Conservation (phyloP, 2,797 vertebrate species). For the Ispidina picta region DNA sequence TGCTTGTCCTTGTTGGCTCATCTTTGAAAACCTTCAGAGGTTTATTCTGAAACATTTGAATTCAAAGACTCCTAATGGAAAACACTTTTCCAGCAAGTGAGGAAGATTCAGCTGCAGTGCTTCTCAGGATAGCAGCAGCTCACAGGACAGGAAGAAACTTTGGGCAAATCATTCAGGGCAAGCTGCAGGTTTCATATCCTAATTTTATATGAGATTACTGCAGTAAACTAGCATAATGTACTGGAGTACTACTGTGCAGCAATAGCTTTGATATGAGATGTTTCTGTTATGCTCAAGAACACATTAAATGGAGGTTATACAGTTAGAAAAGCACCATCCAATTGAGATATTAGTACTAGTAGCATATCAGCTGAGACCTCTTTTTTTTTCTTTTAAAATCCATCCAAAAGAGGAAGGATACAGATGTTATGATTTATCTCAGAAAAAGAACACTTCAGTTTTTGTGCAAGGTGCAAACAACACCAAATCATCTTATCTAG, state of each 20-base stretch:
- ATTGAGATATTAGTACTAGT: neutral
- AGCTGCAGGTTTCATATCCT: neutral
- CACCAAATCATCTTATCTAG: neutral
- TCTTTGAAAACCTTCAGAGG: constrained; percentile 18
- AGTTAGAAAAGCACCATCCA: neutral
- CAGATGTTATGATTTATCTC: neutral
- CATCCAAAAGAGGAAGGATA: neutral
- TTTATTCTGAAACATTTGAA: neutral
- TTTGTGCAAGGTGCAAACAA: neutral
- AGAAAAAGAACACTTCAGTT: neutral
- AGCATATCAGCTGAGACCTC: neutral
- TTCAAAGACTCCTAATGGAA: neutral
- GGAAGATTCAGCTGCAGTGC: neutral
- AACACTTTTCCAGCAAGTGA: neutral
- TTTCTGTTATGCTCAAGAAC: neutral
- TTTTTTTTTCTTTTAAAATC: constrained; percentile 5
- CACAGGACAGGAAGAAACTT: neutral
- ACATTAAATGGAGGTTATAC: neutral
- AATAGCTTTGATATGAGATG: neutral
- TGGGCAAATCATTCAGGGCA: neutral
- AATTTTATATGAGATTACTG: neutral
- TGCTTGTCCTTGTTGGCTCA: neutral
- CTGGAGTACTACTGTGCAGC: neutral
- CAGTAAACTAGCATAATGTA: neutral
- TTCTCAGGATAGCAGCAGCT: neutral